Evolutionary conservation across 1,140 invertebrate genomes (phyloP), one percentile per base, ranked within the genome.

Genomic region (Zaprionus nigranus): DNA sequence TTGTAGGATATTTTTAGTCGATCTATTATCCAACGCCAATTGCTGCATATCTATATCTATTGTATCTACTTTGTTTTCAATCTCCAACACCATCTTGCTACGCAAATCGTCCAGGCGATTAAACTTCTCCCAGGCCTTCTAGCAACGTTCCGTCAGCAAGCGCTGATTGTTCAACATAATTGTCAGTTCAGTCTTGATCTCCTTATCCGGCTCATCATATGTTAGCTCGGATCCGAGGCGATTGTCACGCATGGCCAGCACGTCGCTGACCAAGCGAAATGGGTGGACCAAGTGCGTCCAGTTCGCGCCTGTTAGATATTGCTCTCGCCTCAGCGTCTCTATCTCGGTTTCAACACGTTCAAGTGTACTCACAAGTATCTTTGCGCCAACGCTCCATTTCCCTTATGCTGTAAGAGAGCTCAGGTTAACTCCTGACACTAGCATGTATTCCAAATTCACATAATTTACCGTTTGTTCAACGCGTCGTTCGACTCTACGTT

Each of bases 41-140:
- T 97, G 97, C 57, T 96, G 95, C 56, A 94, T 94, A 86, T 98
- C 97, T 79, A 98, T 96, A 72, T 95, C 94, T 24, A 97, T 93
- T 1, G 97, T 94, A 86, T 97, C 95, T 30, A 94, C 94, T 92
- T 98, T 98, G 90, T 98, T 96, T 51, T 96, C 95, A 2, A 98
- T 93, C 91, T 98, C 97, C 9, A 96, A 88, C 60, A 94, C 93
- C 2, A 98, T 92, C 92, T 96, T 95, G 76, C 96, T 96, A 70
- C 95, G 95, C 0, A 97, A 95, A 72, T 97, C 96, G 92, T 97
- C 96, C 22, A 98, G 92, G 34, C 96, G 94, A 88, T 96, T 97
- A 11, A 97, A 93, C 92, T 97, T 97, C 90, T 98, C 96, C 96
- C 97, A 98, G 0, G 96, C 95, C 36, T 95, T 95, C 84, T 96